These are phyloP conservation scores for Micronycteris hirsuta DNA, from an alignment of 2,113 vertebrate genomes.

Conservation along the genomic window DNA sequence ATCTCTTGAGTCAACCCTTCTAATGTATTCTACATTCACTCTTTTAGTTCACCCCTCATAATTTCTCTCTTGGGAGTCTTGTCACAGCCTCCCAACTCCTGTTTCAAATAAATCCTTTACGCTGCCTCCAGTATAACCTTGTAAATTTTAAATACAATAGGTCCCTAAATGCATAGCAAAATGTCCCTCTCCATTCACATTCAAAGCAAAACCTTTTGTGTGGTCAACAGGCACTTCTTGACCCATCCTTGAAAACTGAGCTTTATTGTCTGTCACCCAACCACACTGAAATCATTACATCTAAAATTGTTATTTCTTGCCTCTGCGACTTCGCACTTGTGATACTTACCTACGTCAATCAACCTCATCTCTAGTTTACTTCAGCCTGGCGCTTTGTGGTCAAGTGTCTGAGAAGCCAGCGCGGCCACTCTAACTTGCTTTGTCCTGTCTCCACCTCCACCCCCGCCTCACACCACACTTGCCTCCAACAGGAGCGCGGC, in stretches of 20 bases:
- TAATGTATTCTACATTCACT: neutral
- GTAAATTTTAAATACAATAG: neutral
- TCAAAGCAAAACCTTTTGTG: neutral
- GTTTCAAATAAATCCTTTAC: neutral
- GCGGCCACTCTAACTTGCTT: neutral
- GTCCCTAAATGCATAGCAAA: neutral
- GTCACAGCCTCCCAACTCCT: neutral
- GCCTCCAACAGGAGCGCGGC: neutral
- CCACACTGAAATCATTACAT: neutral
- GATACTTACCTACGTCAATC: neutral
- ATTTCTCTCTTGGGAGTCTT: neutral
- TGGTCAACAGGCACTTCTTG: neutral
- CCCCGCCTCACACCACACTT: rapidly evolving
- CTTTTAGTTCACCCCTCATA: neutral
- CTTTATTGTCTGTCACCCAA: neutral
- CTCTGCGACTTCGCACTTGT: neutral
- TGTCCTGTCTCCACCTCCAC: neutral
- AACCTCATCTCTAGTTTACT: neutral
- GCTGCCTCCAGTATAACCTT: neutral
- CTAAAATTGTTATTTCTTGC: neutral
- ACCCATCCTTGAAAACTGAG: neutral
- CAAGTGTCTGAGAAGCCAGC: neutral
- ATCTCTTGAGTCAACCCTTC: neutral
- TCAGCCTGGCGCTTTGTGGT: neutral
- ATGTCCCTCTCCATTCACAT: neutral